Conservation (phyloP, 2,113 vertebrate genomes). For the Ovis canadensis region DNA sequence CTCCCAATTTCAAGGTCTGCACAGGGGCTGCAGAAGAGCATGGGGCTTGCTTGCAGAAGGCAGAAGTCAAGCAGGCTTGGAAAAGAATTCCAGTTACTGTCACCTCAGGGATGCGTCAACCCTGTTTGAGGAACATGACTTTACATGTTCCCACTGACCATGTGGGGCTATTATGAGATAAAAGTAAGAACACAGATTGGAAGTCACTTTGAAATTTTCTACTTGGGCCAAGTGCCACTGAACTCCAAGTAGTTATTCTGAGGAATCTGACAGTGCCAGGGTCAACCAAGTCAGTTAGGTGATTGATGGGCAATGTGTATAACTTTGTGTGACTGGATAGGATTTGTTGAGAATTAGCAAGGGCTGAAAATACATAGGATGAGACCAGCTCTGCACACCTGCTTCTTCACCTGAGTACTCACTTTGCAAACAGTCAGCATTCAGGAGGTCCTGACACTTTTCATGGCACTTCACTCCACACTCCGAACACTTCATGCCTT, state of each 20-base stretch:
- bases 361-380: neutral
- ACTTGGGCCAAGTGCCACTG: neutral
- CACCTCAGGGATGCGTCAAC: neutral
- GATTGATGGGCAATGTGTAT: neutral
- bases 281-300: too few species aligned
- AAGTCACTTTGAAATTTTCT: neutral
- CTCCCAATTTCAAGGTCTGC: neutral
- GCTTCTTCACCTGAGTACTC: constrained; percentile 74
- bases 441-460: constrained; percentile 87
- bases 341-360: neutral
- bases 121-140: neutral
- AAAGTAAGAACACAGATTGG: neutral
- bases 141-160: neutral
- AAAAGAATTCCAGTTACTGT: neutral
- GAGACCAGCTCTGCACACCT: neutral
- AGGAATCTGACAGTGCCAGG: neutral
- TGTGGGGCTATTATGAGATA: neutral
- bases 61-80: neutral
- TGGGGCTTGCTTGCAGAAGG: neutral
- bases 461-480: constrained; percentile 91
- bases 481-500: constrained; percentile 96
- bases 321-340: neutral
- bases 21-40: neutral
- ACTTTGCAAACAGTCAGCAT: constrained; percentile 98
- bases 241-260: neutral